Evolutionary conservation across 2,113 vertebrate genomes (phyloP).

Genomic region (Otolemur garnettii): DNA sequence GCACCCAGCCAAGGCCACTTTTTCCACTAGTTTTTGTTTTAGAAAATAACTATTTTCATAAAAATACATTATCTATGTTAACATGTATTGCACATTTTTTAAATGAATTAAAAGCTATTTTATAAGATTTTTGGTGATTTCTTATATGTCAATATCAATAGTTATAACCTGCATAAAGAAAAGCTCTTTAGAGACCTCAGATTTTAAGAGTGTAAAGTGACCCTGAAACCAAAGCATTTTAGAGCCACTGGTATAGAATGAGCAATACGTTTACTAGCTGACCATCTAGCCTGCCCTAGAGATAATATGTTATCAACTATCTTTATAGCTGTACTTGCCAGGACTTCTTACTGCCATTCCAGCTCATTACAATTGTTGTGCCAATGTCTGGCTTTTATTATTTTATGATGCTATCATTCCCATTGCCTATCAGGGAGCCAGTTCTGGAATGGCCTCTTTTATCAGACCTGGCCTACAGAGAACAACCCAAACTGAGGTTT

Average conservation of each 20-base stretch:
- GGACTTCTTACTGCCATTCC: neutral
- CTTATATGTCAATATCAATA: neutral
- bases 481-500: neutral
- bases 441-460: neutral
- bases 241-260: neutral
- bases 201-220: neutral
- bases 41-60: neutral
- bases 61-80: neutral
- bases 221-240: neutral
- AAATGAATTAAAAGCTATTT: constrained; percentile 1
- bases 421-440: neutral
- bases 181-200: neutral
- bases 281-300: neutral
- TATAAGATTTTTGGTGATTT: neutral
- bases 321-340: neutral
- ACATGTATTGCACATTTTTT: neutral
- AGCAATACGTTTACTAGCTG: neutral
- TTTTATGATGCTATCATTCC: neutral
- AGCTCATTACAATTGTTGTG: neutral
- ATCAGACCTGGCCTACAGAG: neutral
- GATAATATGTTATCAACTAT: neutral
- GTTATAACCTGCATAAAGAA: neutral
- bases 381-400: neutral
- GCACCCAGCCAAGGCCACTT: neutral
- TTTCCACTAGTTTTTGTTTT: neutral